phyloP scores from a whole-genome alignment of 2,113 vertebrate species.

The Miniopterus natalensis region DNA sequence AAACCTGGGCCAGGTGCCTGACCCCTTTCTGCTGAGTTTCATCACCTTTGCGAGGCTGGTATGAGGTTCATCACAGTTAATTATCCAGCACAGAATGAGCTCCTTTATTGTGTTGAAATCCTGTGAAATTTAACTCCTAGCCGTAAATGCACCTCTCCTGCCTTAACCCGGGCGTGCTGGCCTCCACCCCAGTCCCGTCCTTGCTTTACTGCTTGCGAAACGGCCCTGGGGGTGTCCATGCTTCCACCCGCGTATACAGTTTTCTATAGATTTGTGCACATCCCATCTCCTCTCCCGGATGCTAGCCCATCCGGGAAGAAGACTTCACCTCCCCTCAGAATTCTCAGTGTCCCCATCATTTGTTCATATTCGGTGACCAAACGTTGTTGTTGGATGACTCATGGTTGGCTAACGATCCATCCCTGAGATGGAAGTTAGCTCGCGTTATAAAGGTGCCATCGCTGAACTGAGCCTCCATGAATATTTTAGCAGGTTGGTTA shows the following conservation, averaged over 20 bases:
- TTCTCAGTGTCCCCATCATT: not conserved
- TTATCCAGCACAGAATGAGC: not conserved
- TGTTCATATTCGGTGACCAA: not conserved
- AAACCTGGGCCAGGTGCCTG: not conserved
- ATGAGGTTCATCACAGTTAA: not conserved
- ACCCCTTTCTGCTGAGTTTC: not conserved
- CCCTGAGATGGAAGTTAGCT: slow-evolving; percentile 38
- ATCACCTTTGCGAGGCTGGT: not conserved
- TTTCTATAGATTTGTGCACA: not conserved
- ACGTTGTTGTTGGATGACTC: not conserved
- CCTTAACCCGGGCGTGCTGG: not conserved
- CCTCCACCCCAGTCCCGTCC: not conserved
- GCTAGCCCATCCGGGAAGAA: not conserved
- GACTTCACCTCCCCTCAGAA: not conserved
- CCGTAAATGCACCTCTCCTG: not conserved
- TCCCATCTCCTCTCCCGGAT: not conserved
- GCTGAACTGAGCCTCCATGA: not conserved
- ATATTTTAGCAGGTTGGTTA: slow-evolving; percentile 33
- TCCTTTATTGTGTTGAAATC: not conserved
- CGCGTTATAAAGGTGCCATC: not conserved
- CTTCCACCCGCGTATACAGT: not conserved
- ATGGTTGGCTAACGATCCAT: not conserved
- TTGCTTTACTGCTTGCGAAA: not conserved
- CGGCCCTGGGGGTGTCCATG: not conserved
- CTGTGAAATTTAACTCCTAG: not conserved